phyloP scores from a whole-genome alignment of 2,113 vertebrate species.

The Tachysurus vachellii region DNA sequence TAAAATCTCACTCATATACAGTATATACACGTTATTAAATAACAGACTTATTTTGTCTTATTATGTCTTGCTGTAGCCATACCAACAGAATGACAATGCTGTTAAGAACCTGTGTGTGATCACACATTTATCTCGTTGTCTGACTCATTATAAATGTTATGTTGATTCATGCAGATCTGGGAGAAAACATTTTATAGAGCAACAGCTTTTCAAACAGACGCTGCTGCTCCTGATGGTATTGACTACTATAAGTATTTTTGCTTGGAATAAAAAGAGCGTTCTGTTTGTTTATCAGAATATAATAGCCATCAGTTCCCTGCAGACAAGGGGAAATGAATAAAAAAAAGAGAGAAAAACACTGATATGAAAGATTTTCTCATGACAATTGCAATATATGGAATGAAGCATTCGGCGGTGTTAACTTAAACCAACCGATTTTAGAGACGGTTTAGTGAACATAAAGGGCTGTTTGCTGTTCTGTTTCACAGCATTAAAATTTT shows the following conservation, averaged over 20 bases:
- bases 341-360: not conserved
- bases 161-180: conserved; percentile 47
- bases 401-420: conserved; percentile 21
- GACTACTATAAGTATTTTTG: conserved; percentile 55
- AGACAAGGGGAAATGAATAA: conserved; percentile 46
- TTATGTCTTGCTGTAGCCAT: not conserved
- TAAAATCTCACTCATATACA: not conserved
- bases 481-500: conserved; percentile 29
- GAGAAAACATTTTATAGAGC: conserved; percentile 53
- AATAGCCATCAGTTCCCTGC: conserved; percentile 64
- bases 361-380: conserved; percentile 1
- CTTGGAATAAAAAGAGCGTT: conserved; percentile 51
- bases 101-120: not conserved
- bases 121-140: conserved; percentile 25
- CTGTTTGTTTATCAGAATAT: conserved; percentile 61
- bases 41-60: not conserved
- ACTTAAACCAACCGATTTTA: conserved; percentile 18
- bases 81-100: not conserved
- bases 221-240: conserved; percentile 62
- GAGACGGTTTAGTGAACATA: conserved; percentile 20
- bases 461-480: conserved; percentile 37
- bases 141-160: conserved; percentile 45
- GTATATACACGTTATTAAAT: not conserved
- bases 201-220: conserved; percentile 60
- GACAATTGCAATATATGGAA: conserved; percentile 8